Conservation (phyloP, 2,797 vertebrate genomes). For the Setipinna tenuifilis region DNA sequence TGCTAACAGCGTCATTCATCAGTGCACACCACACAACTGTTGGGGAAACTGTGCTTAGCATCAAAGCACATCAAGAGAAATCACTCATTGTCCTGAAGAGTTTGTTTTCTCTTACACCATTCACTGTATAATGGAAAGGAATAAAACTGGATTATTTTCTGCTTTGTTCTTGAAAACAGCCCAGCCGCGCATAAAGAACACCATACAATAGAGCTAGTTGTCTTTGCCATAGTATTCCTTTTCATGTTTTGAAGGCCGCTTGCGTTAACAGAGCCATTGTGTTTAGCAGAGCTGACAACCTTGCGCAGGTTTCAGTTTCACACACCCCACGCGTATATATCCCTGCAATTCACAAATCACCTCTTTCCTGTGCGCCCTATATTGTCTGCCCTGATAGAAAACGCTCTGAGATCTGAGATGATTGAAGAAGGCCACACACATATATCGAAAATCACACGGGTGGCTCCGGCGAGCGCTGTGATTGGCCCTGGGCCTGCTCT, state of each 20-base stretch:
- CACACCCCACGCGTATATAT: background rate
- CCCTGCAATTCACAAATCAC: slow-evolving; percentile 54
- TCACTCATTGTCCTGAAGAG: background rate
- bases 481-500: slow-evolving; percentile 47
- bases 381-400: slow-evolving; percentile 55
- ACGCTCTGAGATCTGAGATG: slow-evolving; percentile 55
- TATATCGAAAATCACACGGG: slow-evolving; percentile 48
- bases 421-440: slow-evolving; percentile 52
- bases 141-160: background rate
- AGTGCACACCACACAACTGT: background rate
- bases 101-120: background rate
- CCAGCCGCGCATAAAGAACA: background rate
- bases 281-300: background rate
- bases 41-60: background rate
- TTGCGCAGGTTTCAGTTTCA: background rate
- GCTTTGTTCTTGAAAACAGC: background rate
- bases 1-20: background rate
- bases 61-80: background rate
- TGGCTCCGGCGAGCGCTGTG: slow-evolving; percentile 25
- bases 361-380: slow-evolving; percentile 52
- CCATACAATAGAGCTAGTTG: background rate
- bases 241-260: slow-evolving; percentile 2
- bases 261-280: background rate
- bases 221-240: background rate
- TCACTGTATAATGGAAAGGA: background rate